These are phyloP conservation scores for Mus spretus DNA, from an alignment of 2,797 vertebrate species.

Conservation along the genomic window DNA sequence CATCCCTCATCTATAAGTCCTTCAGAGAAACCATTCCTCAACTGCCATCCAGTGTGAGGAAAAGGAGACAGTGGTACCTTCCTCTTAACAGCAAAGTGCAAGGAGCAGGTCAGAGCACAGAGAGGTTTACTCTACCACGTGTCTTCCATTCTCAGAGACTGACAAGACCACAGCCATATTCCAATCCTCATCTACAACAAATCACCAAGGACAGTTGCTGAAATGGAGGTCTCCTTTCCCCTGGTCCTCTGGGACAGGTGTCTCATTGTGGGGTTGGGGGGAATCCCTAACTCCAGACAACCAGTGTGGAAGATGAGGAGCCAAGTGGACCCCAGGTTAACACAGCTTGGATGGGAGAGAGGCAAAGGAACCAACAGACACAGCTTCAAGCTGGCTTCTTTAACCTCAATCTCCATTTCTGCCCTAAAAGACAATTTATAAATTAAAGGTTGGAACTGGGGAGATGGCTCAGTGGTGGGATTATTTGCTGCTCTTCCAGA, in stretches of 20 bases:
- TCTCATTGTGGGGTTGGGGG: background rate
- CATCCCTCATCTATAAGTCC: conserved; percentile 5
- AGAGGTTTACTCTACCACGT: background rate
- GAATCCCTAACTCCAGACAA: background rate
- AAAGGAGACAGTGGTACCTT: background rate
- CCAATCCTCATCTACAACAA: background rate
- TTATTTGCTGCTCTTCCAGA: background rate
- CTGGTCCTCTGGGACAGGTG: background rate
- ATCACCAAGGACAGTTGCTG: background rate
- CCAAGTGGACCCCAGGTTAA: background rate
- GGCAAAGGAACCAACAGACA: background rate
- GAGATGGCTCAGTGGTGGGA: background rate
- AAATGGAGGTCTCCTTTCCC: background rate
- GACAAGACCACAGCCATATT: background rate
- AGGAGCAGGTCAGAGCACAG: background rate
- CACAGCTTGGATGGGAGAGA: background rate
- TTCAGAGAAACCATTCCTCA: background rate
- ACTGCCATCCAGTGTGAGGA: background rate
- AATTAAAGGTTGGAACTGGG: background rate
- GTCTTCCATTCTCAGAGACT: background rate
- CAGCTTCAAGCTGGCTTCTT: background rate
- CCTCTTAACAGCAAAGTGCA: background rate
- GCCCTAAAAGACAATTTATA: background rate
- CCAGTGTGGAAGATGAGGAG: too few relatives aligned
- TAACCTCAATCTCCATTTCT: background rate